Conservation (phyloP, 2,888 invertebrate species). For the Allygus modestus region DNA sequence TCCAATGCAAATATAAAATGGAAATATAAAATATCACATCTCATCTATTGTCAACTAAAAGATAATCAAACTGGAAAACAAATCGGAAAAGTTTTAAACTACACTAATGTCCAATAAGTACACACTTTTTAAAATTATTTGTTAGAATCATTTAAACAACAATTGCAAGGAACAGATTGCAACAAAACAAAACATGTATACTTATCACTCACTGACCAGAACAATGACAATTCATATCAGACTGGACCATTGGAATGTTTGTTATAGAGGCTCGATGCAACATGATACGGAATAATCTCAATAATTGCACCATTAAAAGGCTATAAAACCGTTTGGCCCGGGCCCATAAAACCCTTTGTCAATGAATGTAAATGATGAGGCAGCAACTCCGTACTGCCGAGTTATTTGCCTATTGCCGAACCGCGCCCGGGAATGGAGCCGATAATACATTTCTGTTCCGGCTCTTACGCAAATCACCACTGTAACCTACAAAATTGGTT, state of each 20-base stretch:
- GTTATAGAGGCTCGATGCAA: not conserved
- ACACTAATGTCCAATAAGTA: too few species aligned
- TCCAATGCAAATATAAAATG: too few species aligned
- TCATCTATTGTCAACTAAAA: too few species aligned
- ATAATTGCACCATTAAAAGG: slow-evolving; percentile 17
- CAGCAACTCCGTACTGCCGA: not conserved
- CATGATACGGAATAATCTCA: slow-evolving; percentile 32
- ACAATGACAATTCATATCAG: not conserved
- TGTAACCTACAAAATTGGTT: not conserved
- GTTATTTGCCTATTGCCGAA: slow-evolving; percentile 20
- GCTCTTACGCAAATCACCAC: not conserved
- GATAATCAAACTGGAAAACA: too few species aligned
- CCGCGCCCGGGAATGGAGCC: not conserved
- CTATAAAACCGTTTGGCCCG: slow-evolving; percentile 13
- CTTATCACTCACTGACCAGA: too few species aligned
- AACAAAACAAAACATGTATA: too few species aligned
- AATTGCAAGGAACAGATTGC: too few species aligned
- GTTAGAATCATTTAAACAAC: too few species aligned
- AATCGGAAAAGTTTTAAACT: too few species aligned
- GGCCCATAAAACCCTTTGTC: slow-evolving; percentile 15
- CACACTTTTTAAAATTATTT: too few species aligned
- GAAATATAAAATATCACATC: too few species aligned
- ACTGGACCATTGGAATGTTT: not conserved
- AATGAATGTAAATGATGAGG: slow-evolving; percentile 13
- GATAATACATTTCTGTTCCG: not conserved